phyloP scores from a whole-genome alignment of 2,113 vertebrate genomes.

The Oreochromis tanganicae region DNA sequence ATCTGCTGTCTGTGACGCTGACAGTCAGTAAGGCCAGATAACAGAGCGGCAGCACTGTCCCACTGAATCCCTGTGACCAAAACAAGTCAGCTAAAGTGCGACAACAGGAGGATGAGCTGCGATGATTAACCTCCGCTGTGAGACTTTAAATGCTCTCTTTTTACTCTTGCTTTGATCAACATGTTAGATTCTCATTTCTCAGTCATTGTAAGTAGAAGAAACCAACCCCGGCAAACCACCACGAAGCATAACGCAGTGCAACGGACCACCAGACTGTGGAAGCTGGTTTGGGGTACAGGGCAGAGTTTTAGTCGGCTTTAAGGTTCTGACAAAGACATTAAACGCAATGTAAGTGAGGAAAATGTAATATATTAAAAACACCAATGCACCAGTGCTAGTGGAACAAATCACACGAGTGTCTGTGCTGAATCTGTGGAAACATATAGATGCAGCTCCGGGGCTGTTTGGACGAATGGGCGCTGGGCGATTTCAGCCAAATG shows the following conservation, averaged over 20 bases:
- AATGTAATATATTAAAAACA: background rate
- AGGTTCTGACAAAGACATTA: background rate
- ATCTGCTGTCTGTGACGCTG: conserved; percentile 30
- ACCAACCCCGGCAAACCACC: background rate
- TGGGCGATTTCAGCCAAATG: background rate
- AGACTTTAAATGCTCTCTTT: background rate
- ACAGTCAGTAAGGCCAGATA: background rate
- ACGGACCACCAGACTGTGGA: background rate
- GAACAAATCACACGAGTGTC: background rate
- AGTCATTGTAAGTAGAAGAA: background rate
- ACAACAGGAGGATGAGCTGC: background rate
- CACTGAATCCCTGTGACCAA: conserved; percentile 7
- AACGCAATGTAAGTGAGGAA: background rate
- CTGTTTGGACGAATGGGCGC: background rate
- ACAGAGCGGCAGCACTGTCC: background rate
- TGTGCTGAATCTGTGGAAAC: background rate
- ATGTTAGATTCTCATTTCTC: background rate
- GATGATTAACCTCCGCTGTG: conserved; percentile 1
- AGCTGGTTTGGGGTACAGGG: background rate
- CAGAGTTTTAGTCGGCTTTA: background rate
- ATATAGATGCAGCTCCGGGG: background rate
- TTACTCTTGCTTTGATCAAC: background rate
- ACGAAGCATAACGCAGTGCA: background rate
- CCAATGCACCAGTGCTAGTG: background rate
- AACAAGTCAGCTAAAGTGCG: background rate